Evolutionary conservation across 92 coral and sea anemone genomes (phyloP).

Genomic region (Umimayanthus kanabou): DNA sequence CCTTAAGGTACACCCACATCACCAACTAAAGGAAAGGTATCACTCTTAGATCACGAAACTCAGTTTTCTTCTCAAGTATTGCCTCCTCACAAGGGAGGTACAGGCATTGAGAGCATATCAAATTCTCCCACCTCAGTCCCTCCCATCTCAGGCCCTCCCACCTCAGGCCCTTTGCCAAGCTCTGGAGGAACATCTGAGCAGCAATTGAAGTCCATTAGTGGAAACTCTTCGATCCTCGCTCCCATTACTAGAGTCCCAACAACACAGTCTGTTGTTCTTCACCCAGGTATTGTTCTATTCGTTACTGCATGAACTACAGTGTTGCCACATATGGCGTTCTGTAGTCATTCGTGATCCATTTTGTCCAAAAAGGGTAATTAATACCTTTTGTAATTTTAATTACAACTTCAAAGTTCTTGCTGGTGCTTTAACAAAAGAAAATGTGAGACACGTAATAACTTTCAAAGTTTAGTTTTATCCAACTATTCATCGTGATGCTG

Average conservation of each 20-base stretch:
- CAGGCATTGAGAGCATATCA: neutral
- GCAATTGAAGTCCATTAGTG: neutral
- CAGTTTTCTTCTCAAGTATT: neutral
- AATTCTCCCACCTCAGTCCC: neutral
- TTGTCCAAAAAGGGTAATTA: neutral
- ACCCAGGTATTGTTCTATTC: constrained; percentile 3
- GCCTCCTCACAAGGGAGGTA: neutral
- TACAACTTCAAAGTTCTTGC: too few species aligned
- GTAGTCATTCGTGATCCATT: neutral
- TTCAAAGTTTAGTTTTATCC: neutral
- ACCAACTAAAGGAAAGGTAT: neutral
- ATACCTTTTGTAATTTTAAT: neutral
- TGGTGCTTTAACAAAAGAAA: neutral
- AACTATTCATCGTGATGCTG: neutral
- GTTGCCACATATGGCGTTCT: neutral
- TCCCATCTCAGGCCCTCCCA: neutral
- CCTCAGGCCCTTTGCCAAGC: neutral
- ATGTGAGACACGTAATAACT: neutral
- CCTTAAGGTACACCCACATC: constrained; percentile 17
- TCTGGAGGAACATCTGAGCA: neutral
- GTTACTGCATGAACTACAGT: neutral
- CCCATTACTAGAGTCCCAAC: neutral
- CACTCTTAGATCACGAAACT: neutral
- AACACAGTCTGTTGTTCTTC: neutral
- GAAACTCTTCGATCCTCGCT: neutral